phyloP scores from a whole-genome alignment of 2,797 vertebrate species.

The Leptoclinus maculatus region DNA sequence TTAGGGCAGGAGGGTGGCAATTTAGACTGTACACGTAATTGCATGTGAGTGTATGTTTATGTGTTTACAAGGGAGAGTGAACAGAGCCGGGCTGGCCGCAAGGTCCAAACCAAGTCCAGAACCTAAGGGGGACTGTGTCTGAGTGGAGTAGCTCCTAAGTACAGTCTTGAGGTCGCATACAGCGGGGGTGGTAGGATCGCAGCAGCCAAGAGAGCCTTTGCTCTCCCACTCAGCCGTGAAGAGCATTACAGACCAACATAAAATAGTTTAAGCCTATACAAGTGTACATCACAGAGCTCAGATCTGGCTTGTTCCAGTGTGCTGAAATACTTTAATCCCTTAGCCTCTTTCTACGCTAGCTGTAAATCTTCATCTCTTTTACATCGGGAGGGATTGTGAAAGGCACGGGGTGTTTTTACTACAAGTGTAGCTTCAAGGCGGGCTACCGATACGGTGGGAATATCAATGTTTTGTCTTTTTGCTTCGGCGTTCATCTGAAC shows the following conservation, averaged over 20 bases:
- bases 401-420: conserved; percentile 43
- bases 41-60: conserved; percentile 72
- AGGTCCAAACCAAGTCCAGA: conserved; percentile 62
- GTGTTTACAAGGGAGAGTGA: conserved; percentile 70
- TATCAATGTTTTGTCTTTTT: conserved; percentile 43
- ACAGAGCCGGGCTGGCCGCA: conserved; percentile 59
- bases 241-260: conserved; percentile 63
- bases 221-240: conserved; percentile 62
- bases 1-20: conserved; percentile 58
- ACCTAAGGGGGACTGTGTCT: conserved; percentile 75
- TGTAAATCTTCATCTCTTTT: conserved; percentile 58
- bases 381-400: conserved; percentile 43
- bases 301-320: conserved; percentile 53
- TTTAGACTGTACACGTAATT: conserved; percentile 72
- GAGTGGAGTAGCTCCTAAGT: conserved; percentile 72
- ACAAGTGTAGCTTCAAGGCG: conserved; percentile 20
- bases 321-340: conserved; percentile 65
- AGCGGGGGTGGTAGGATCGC: conserved; percentile 46
- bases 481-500: conserved; percentile 21
- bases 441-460: conserved; percentile 34
- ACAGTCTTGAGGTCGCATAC: conserved; percentile 69
- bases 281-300: conserved; percentile 58
- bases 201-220: conserved; percentile 47
- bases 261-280: conserved; percentile 61
- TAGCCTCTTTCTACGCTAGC: conserved; percentile 38